Conservation (phyloP, 2,113 vertebrate species). For the Cottus gobio region DNA sequence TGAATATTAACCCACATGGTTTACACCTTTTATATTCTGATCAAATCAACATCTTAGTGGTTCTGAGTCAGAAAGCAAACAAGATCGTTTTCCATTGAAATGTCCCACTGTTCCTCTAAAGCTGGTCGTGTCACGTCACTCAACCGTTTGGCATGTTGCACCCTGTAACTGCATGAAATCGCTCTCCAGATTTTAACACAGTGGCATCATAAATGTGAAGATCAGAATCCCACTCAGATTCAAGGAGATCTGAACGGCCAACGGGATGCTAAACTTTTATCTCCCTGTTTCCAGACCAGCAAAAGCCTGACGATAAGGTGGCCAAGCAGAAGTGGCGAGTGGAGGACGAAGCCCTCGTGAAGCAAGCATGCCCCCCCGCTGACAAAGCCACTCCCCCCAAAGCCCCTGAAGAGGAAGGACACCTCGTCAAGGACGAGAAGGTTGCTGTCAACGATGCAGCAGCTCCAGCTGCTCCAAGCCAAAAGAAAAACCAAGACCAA, state of each 20-base stretch:
- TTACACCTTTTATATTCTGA: no score
- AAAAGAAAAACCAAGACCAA: slow-evolving; percentile 42
- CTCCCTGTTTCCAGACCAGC: slow-evolving; percentile 25
- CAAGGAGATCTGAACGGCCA: not conserved
- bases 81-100: not conserved
- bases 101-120: not conserved
- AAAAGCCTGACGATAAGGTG: not conserved
- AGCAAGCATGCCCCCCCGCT: not conserved
- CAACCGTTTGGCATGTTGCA: not conserved
- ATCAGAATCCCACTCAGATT: not conserved
- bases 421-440: not conserved
- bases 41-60: not conserved
- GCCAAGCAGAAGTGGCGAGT: not conserved
- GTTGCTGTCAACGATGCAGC: not conserved
- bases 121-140: not conserved
- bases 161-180: slow-evolving; percentile 22
- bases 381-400: not conserved
- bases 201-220: not conserved
- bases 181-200: slow-evolving; percentile 1
- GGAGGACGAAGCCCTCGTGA: not conserved
- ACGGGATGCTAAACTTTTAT: rapidly evolving
- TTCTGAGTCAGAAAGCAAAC: not conserved
- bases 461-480: not conserved
- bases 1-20: no score
- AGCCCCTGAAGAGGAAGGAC: not conserved